Base-by-base conservation (phyloP, 2,888 invertebrate genomes). In the Epicampocera succincta region DNA sequence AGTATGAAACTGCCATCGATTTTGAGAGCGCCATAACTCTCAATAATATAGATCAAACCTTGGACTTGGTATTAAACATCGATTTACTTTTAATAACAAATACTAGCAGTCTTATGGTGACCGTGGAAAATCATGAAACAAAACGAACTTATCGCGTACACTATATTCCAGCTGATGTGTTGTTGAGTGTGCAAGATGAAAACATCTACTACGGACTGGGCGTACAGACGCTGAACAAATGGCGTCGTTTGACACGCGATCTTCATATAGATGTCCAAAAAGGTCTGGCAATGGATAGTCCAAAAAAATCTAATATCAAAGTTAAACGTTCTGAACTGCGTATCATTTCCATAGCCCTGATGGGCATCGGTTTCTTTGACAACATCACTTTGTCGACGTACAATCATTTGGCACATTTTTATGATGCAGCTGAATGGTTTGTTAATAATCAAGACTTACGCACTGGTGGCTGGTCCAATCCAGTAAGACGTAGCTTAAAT, bases 391-490 rank as follows among this genome's bases (percentile, higher is more conserved):
- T 98, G 69, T 93, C 96, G 15, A 94, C 95, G 0, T 95, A 95
- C 84, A 96, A 96, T 88, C 99, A 99, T 92, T 93, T 96, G 92
- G 94, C 95, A 84, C 96, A 97, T 90, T 99, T 99, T 92, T 95
- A 95, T 88, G 95, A 96, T 90, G 97, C 98, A 11, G 97, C 97
- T 56, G 94, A 96, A 86, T 99, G 99, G 99, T 95, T 99, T 89
- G 94, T 97, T 52, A 92, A 93, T 33, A 93, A 95, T 91, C 99
- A 99, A 92, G 96, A 98, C 89, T 89, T 92, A 68, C 93, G 93
- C 85, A 94, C 94, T 19, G 99, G 99, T 58, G 99, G 98, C 81
- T 99, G 99, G 98, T 93, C 97, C 60, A 97, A 98, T 88, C 96
- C 96, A 66, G 98, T 98, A 60, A 93, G 93, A 75, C 92, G 98